Evolutionary conservation across 2,797 vertebrate species (phyloP), one percentile per base, ranked within the genome.

Genomic region (Remorina albescens): DNA sequence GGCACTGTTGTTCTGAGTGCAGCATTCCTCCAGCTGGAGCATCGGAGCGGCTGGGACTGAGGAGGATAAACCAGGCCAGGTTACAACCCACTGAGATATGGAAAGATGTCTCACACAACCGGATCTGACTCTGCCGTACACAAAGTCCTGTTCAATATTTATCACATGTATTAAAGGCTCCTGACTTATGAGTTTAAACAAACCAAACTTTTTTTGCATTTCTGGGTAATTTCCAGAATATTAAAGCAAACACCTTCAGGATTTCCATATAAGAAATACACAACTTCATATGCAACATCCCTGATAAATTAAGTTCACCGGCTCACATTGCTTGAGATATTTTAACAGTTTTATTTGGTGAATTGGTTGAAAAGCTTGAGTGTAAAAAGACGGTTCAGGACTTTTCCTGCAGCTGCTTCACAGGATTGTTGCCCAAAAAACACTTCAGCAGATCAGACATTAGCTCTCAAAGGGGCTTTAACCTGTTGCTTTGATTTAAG

Each of bases 21-120:
- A 98, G 73, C 98, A 98, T 79, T 99, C 98, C 84, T 99, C 98
- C 68, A 99, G 94, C 92, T 99, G 98, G 63, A 99, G 96, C 86
- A 98, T 97, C 0, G 98, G 98, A 6, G 97, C 94, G 16, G 98
- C 96, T 50, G 97, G 98, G 86, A 99, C 97, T 97, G 94, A 90
- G 80, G 95, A 91, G 91, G 53, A 47, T 46, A 61, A 80, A 76
- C 18, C 58, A 88, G 78, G 56, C 32, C 78, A 81, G 90, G 86
- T 90, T 91, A 84, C 46, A 86, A n/a, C n/a, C n/a, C n/a, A n/a
- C n/a, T n/a, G 67, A 74, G 51, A 73, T 21, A 66, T 12, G 49
- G 47, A 42, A 71, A 57, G 55, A 63, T 2, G 19, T n/a, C n/a
- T n/a, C n/a, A n/a, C 51, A 12, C 18, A 36, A 68, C 34, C 16